phyloP scores from a whole-genome alignment of 2,888 invertebrate genomes.

The Drosophila paramelanica region DNA sequence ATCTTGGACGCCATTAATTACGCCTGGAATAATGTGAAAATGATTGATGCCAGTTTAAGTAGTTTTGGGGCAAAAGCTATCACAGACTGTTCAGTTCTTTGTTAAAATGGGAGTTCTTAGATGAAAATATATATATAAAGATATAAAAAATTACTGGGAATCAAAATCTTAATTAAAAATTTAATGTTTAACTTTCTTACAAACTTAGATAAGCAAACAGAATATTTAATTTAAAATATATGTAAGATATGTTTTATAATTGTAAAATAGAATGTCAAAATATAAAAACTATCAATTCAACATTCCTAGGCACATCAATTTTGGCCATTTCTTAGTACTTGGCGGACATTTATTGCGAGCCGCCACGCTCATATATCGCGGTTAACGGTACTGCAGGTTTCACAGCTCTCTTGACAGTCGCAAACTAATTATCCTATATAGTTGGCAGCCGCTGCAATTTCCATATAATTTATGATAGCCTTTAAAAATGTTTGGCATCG shows the following conservation, averaged over 20 bases:
- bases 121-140: not conserved
- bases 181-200: no score
- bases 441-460: slow-evolving; percentile 29
- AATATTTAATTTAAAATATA: no score
- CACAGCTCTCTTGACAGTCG: slow-evolving; percentile 1
- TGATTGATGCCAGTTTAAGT: slow-evolving; percentile 20
- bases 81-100: not conserved
- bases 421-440: slow-evolving; percentile 32
- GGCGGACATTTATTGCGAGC: slow-evolving; percentile 35
- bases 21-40: slow-evolving; percentile 25
- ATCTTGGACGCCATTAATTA: slow-evolving; percentile 37
- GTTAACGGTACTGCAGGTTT: slow-evolving; percentile 8
- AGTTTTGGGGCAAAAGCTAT: not conserved
- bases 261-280: no score
- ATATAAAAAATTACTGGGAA: not conserved
- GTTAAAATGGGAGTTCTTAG: not conserved
- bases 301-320: slow-evolving; percentile 15
- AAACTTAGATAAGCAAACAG: no score
- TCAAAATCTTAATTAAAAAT: no score
- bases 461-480: slow-evolving; percentile 9
- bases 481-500: slow-evolving; percentile 5
- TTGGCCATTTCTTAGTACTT: slow-evolving; percentile 7
- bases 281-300: not conserved
- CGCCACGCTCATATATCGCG: not conserved
- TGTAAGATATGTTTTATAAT: no score